phyloP scores from a whole-genome alignment of 2,797 vertebrate genomes.

The Hipposideros larvatus region DNA sequence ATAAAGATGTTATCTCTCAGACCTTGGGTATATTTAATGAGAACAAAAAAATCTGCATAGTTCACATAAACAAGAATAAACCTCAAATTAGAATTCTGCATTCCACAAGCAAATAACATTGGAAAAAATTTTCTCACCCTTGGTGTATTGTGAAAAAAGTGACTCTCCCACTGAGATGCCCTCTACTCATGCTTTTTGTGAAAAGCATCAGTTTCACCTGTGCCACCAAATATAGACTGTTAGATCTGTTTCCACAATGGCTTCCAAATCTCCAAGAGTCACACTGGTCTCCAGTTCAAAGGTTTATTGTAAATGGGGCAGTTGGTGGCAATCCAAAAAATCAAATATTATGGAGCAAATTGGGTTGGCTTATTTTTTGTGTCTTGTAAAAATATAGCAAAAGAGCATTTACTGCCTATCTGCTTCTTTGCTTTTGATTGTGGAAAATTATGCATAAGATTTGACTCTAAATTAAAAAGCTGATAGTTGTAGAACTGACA shows the following conservation, averaged over 20 bases:
- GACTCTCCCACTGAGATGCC: neutral
- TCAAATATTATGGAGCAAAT: neutral
- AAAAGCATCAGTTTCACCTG: neutral
- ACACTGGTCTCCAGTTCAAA: neutral
- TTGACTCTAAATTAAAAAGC: neutral
- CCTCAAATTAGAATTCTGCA: neutral
- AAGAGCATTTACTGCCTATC: conserved; percentile 4
- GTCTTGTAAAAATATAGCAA: neutral
- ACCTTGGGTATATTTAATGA: neutral
- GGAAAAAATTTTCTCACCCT: neutral
- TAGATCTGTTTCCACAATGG: neutral
- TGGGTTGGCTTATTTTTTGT: neutral
- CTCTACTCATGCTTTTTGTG: neutral
- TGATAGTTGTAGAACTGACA: neutral
- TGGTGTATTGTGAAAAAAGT: neutral
- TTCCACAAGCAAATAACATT: neutral
- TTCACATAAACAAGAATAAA: conserved; percentile 9
- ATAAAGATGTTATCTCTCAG: neutral
- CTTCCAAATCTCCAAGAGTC: neutral
- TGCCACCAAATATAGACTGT: neutral
- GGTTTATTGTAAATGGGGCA: neutral
- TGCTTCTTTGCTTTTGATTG: neutral
- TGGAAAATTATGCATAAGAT: neutral
- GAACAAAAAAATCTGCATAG: neutral
- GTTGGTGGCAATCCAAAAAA: neutral